Conservation (phyloP, 2,113 vertebrate genomes). For the Chroicocephalus ridibundus region DNA sequence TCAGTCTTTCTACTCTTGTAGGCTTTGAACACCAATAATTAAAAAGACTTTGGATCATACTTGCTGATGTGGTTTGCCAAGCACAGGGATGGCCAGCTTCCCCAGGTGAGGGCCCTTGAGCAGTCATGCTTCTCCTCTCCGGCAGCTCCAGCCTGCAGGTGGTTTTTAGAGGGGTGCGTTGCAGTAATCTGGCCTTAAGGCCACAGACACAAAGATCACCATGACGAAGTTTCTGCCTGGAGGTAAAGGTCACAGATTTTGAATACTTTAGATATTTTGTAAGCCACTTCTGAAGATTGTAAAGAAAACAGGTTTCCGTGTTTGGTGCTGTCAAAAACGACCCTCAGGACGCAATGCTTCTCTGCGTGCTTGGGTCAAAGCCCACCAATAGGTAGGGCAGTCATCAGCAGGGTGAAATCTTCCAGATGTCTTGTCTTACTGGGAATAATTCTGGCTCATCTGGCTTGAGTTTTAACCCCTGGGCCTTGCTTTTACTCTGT, state of each 20-base stretch:
- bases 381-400: neutral
- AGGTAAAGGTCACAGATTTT: slow-evolving; percentile 54
- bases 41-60: neutral
- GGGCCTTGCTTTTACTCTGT: neutral
- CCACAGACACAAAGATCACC: neutral
- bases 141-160: neutral
- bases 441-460: neutral
- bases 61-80: neutral
- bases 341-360: neutral
- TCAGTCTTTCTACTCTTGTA: neutral
- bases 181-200: slow-evolving; percentile 16
- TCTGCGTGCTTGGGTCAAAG: neutral
- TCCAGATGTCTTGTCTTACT: neutral
- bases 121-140: neutral
- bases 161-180: neutral
- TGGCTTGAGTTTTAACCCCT: neutral
- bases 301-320: slow-evolving; percentile 8
- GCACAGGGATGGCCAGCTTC: neutral
- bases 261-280: slow-evolving; percentile 43
- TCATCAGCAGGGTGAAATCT: neutral
- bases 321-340: neutral
- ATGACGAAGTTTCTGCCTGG: neutral
- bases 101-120: slow-evolving; percentile 35
- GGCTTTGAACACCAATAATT: neutral
- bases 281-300: neutral